Percentiles rank a stretch among this genome's conserved stretches.
phyloP scores from a whole-genome alignment of 1,140 invertebrate genomes.

The Geopemphigus sp. region DNA sequence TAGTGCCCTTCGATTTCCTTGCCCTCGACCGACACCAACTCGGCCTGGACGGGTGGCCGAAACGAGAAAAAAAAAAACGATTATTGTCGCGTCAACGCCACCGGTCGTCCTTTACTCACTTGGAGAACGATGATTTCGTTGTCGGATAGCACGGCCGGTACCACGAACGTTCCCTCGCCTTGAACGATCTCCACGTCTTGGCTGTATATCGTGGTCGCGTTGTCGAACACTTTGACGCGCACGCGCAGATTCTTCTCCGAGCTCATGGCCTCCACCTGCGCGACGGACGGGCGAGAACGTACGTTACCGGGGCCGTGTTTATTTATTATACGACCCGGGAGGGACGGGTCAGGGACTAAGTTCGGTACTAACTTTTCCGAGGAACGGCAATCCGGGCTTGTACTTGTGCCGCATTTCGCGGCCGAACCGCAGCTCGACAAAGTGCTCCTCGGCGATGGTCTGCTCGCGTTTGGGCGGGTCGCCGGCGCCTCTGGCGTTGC shows the following conservation, averaged over 20 bases:
- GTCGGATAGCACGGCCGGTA: constrained; percentile 65
- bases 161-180: constrained; percentile 64
- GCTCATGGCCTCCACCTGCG: constrained; percentile 66
- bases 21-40: constrained; percentile 65
- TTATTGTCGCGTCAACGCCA: too few relatives aligned
- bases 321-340: too few relatives aligned
- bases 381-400: constrained; percentile 65
- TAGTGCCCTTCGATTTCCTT: constrained; percentile 69
- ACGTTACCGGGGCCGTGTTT: too few relatives aligned
- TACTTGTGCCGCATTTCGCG: constrained; percentile 63
- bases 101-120: constrained; percentile 57
- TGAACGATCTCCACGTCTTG: constrained; percentile 67
- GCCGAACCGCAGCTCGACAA: constrained; percentile 64
- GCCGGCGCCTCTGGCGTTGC: constrained; percentile 51
- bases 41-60: constrained; percentile 62
- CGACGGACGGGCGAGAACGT: too few relatives aligned
- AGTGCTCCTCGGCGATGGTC: constrained; percentile 65
- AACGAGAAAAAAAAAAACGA: too few relatives aligned
- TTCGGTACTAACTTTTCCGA: constrained; percentile 62
- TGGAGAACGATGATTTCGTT: constrained; percentile 64
- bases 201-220: constrained; percentile 66
- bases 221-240: constrained; percentile 65
- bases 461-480: constrained; percentile 56
- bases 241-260: constrained; percentile 65
- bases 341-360: too few relatives aligned